A percentile compares a stretch with the other conserved stretches of the same genome.
These are phyloP conservation scores for Arothron firmamentum DNA, from an alignment of 2,113 vertebrate species.

Conservation along the genomic window DNA sequence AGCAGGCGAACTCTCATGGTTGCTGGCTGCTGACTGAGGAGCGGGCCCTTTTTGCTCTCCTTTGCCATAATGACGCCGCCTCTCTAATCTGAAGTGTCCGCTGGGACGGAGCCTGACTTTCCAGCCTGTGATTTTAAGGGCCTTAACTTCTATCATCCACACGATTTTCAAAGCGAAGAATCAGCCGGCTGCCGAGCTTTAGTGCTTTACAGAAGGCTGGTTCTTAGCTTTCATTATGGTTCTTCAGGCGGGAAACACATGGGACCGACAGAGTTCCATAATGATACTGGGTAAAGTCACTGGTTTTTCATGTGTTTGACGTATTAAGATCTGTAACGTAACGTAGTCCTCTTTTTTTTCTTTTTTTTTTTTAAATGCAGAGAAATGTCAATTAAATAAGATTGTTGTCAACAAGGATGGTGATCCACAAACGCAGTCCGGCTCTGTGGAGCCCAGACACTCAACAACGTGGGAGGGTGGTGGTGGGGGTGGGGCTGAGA, in stretches of 20 bases:
- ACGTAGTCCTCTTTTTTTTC: slow-evolving; percentile 20
- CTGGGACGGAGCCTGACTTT: slow-evolving; percentile 44
- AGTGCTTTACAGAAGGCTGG: slow-evolving; percentile 51
- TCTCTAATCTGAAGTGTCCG: slow-evolving; percentile 49
- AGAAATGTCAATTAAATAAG: slow-evolving; percentile 1
- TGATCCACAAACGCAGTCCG: slow-evolving; percentile 53
- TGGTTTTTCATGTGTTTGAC: slow-evolving; percentile 24
- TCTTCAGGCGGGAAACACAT: slow-evolving; percentile 33
- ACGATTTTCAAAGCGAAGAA: slow-evolving; percentile 59
- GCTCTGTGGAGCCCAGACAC: slow-evolving; percentile 52
- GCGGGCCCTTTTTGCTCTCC: slow-evolving; percentile 45
- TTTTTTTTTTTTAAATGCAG: slow-evolving; percentile 6
- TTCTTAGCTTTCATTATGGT: slow-evolving; percentile 38
- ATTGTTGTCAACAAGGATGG: slow-evolving; percentile 14
- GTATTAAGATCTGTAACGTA: slow-evolving; percentile 10
- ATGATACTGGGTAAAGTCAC: slow-evolving; percentile 33
- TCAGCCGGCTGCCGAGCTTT: slow-evolving; percentile 42
- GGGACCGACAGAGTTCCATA: slow-evolving; percentile 39
- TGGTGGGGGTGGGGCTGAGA: slow-evolving; percentile 27
- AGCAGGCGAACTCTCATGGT: slow-evolving; percentile 49
- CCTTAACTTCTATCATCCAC: slow-evolving; percentile 55
- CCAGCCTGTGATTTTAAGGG: slow-evolving; percentile 59
- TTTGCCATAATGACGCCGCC: slow-evolving; percentile 58
- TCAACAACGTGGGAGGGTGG: slow-evolving; percentile 53
- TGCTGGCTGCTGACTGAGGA: slow-evolving; percentile 38